Conservation (phyloP, 2,888 invertebrate genomes). For the Nephrotoma appendiculata region DNA sequence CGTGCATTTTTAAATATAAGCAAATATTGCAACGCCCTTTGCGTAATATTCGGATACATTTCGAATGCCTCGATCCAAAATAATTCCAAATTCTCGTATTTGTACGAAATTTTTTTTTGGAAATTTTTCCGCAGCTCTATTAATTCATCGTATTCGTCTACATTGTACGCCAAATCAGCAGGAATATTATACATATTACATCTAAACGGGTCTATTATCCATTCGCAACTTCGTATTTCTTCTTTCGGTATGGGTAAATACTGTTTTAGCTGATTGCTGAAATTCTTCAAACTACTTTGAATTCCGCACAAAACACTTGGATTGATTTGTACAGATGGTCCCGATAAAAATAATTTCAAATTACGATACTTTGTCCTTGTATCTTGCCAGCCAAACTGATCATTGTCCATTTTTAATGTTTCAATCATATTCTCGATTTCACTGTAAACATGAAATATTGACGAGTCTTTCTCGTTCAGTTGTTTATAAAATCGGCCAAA, state of each 20-base stretch:
- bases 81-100: neutral
- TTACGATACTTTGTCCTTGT: neutral
- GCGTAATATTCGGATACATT: neutral
- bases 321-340: neutral
- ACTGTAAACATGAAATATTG: neutral
- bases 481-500: neutral
- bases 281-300: neutral
- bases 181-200: neutral
- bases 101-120: neutral
- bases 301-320: neutral
- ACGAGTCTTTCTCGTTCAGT: neutral
- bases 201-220: neutral
- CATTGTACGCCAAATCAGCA: neutral
- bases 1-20: neutral
- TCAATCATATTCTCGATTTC: neutral
- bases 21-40: neutral
- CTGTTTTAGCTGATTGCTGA: neutral
- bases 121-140: neutral
- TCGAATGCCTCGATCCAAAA: neutral
- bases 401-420: neutral
- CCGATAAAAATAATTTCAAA: neutral
- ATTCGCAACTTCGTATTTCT: neutral
- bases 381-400: neutral
- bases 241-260: neutral
- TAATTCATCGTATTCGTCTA: neutral